Conservation (phyloP, 1,140 invertebrate species). For the Drosophila littoralis region DNA sequence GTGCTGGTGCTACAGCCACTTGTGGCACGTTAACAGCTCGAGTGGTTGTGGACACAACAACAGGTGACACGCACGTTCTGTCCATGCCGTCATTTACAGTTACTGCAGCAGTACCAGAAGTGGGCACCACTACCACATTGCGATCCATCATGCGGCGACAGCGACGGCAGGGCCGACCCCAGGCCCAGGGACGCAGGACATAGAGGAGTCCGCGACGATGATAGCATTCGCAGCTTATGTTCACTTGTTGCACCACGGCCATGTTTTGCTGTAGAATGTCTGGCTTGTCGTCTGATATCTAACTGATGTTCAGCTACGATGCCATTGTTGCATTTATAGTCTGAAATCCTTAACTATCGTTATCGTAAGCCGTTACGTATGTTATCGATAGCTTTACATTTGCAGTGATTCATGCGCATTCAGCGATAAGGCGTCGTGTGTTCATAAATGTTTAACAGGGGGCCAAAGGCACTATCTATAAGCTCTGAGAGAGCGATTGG, state of each 20-base stretch:
- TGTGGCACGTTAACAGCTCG: too few species aligned
- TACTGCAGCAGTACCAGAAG: constrained; percentile 8
- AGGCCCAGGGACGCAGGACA: constrained; percentile 39
- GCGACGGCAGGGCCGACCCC: constrained; percentile 58
- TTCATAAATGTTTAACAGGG: background rate
- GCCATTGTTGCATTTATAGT: constrained; percentile 32
- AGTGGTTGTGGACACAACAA: constrained; percentile 21
- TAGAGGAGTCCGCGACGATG: constrained; percentile 48
- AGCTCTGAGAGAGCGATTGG: too few species aligned
- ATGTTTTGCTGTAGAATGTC: constrained; percentile 13
- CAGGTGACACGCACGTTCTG: constrained; percentile 12
- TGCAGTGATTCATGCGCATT: constrained; percentile 36
- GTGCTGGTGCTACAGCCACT: constrained; percentile 23
- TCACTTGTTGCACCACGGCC: constrained; percentile 24
- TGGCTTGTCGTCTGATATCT: constrained; percentile 22
- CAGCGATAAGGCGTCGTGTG: background rate
- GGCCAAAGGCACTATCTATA: too few species aligned
- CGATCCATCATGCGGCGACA: constrained; percentile 57
- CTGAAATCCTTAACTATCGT: background rate
- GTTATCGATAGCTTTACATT: constrained; percentile 29
- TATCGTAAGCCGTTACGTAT: constrained; percentile 25
- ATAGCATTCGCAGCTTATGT: constrained; percentile 60
- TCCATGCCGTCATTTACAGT: background rate
- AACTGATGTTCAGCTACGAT: constrained; percentile 8
- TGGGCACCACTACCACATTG: constrained; percentile 56